These are phyloP conservation scores for Mohoua ochrocephala DNA, from an alignment of 2,113 vertebrate species.

Conservation along the genomic window DNA sequence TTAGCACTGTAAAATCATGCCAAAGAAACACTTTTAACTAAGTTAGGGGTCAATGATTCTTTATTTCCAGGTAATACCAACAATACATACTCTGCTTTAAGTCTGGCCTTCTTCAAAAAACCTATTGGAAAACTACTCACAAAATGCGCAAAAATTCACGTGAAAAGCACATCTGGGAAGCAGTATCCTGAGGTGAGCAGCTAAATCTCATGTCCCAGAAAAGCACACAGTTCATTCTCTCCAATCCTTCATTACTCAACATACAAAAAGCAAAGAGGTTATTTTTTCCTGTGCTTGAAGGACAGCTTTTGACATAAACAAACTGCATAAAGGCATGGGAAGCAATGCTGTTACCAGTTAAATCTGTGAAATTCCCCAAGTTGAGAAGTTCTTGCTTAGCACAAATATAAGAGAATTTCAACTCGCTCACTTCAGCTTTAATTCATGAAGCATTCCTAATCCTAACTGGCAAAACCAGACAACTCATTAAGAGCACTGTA, in stretches of 20 bases:
- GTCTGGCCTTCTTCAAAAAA: not conserved
- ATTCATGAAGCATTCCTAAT: not conserved
- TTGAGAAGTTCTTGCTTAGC: not conserved
- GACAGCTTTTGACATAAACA: conserved; percentile 32
- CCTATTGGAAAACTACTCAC: not conserved
- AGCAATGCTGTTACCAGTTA: not conserved
- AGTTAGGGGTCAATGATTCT: not conserved
- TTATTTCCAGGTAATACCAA: not conserved
- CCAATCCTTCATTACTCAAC: not conserved
- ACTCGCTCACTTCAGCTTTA: not conserved
- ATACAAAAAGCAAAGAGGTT: not conserved
- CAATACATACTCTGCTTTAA: not conserved
- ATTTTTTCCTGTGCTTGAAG: not conserved
- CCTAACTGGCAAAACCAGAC: not conserved
- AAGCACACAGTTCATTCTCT: not conserved
- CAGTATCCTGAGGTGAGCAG: not conserved
- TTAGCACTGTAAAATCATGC: not conserved
- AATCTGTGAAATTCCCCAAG: not conserved
- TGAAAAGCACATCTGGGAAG: not conserved
- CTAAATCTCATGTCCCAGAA: conserved; percentile 9
- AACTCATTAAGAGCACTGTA: not conserved
- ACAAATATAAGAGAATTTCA: not conserved
- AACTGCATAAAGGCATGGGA: not conserved
- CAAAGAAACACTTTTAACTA: not conserved
- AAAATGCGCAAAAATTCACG: not conserved